These are phyloP conservation scores for Cuniculus paca DNA, from an alignment of 2,797 vertebrate species.

Conservation along the genomic window DNA sequence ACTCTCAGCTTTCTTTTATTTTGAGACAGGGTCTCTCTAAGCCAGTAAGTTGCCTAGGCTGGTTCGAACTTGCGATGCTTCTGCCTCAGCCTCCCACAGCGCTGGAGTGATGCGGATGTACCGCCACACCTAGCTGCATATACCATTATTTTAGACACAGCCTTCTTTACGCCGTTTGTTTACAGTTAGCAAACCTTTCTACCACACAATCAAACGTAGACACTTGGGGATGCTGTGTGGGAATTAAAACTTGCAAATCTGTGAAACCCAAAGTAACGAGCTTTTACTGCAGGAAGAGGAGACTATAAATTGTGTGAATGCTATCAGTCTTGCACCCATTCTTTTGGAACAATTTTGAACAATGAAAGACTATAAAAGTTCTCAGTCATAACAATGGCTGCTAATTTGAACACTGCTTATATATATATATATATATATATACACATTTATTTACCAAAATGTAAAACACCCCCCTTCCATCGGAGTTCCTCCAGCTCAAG, in stretches of 20 bases:
- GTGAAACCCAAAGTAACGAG: background rate
- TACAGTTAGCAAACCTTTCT: background rate
- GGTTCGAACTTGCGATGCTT: background rate
- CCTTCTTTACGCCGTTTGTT: background rate
- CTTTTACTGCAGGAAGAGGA: background rate
- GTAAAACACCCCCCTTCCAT: background rate
- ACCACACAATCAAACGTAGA: background rate
- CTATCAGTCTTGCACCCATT: background rate
- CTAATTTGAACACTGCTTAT: background rate
- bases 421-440: background rate
- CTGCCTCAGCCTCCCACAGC: background rate
- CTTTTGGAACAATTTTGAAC: background rate
- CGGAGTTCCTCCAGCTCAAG: background rate
- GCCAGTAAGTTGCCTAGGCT: background rate
- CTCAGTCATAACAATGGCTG: background rate
- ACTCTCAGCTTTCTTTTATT: background rate
- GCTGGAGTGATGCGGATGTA: background rate
- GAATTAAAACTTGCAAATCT: slow-evolving; percentile 30
- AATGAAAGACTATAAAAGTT: background rate
- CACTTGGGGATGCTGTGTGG: background rate
- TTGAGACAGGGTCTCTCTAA: background rate
- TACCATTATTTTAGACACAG: background rate
- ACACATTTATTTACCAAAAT: background rate
- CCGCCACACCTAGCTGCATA: background rate
- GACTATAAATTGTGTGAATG: background rate